phyloP scores from a whole-genome alignment of 2,888 invertebrate genomes.

The Synergus umbraculus region DNA sequence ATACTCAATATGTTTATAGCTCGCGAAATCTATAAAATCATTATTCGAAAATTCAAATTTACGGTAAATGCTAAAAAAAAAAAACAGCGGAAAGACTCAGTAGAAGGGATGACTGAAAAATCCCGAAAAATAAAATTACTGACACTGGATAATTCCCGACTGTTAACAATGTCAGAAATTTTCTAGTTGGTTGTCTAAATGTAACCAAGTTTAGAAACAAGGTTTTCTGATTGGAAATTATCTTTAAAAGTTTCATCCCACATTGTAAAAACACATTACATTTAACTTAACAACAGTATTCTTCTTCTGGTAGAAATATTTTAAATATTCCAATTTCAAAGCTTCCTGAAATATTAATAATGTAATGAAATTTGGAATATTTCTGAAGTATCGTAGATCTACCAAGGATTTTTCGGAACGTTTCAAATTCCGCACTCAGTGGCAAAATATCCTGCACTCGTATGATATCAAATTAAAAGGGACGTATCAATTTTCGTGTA shows the following conservation, averaged over 20 bases:
- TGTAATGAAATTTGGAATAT: not conserved
- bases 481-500: slow-evolving; percentile 24
- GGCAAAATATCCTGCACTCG: not conserved
- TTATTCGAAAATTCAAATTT: slow-evolving; percentile 14
- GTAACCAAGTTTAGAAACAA: not conserved
- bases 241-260: not conserved
- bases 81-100: not conserved
- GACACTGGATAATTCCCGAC: too few relatives aligned
- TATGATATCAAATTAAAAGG: slow-evolving; percentile 1
- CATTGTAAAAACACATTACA: not conserved
- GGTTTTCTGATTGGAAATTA: not conserved
- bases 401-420: not conserved
- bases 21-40: slow-evolving; percentile 47
- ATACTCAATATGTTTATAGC: slow-evolving; percentile 49
- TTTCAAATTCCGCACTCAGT: too few relatives aligned
- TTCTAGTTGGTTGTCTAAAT: too few relatives aligned
- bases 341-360: too few relatives aligned
- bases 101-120: too few relatives aligned
- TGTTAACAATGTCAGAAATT: too few relatives aligned
- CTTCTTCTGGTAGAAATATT: not conserved
- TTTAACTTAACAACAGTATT: not conserved
- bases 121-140: too few relatives aligned
- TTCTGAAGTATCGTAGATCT: not conserved
- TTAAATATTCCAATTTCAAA: not conserved
- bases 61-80: not conserved